These are phyloP conservation scores for Mesocentrotus franciscanus DNA, from an alignment of 53 echinoderm and acorn worm species.

Conservation along the genomic window DNA sequence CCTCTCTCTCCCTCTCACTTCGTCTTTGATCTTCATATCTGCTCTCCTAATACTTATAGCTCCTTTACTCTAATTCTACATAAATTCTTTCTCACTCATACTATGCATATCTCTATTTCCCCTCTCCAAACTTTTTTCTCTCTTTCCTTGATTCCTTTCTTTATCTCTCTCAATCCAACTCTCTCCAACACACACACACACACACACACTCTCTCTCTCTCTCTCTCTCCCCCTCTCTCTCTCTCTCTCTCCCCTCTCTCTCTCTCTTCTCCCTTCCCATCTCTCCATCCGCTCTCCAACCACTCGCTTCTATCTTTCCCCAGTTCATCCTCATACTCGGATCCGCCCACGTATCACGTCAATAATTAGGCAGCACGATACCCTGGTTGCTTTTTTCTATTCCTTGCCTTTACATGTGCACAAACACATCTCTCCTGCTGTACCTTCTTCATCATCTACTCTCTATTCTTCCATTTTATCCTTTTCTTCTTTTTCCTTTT, in stretches of 20 bases:
- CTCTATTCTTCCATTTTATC: neutral
- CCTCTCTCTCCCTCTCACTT: neutral
- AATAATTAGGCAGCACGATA: conserved; percentile 29
- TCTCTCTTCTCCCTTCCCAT: neutral
- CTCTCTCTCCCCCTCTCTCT: too few relatives aligned
- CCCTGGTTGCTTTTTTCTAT: conserved; percentile 3
- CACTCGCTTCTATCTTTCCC: neutral
- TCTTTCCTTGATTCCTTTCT: too few relatives aligned
- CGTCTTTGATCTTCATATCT: too few relatives aligned
- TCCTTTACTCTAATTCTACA: too few relatives aligned
- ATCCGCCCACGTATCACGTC: conserved; percentile 52
- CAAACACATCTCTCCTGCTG: neutral
- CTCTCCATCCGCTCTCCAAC: neutral
- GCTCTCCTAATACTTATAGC: too few relatives aligned
- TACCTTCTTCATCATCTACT: neutral
- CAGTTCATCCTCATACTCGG: neutral
- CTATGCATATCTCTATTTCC: too few relatives aligned
- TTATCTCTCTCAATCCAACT: too few relatives aligned
- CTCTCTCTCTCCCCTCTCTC: too few relatives aligned
- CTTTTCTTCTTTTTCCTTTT: neutral
- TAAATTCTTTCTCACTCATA: too few relatives aligned
- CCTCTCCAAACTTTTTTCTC: too few relatives aligned
- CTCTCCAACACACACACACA: too few relatives aligned
- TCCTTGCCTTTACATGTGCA: neutral
- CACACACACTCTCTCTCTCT: too few relatives aligned